phyloP scores from a whole-genome alignment of 2,113 vertebrate genomes.

The Eurypyga helias region DNA sequence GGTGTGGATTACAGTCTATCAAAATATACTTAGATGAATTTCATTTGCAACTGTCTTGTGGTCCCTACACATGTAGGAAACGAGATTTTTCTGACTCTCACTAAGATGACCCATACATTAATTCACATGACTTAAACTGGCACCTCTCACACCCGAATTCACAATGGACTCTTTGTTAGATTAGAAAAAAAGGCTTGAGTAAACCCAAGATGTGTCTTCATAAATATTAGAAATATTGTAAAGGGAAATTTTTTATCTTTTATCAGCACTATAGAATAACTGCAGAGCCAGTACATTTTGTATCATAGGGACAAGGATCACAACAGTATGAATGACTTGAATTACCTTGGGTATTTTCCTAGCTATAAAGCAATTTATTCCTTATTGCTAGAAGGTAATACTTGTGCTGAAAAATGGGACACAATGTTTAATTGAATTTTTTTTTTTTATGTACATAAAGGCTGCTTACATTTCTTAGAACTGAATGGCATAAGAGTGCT shows the following conservation, averaged over 20 bases:
- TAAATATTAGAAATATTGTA: slow-evolving; percentile 64
- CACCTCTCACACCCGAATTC: slow-evolving; percentile 22
- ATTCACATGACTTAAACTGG: background rate
- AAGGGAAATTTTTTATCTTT: slow-evolving; percentile 41
- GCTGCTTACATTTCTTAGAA: slow-evolving; percentile 65
- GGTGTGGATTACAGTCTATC: background rate
- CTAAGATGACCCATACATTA: slow-evolving; percentile 1
- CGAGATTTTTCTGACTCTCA: background rate
- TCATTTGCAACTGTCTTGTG: background rate
- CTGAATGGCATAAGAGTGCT: background rate
- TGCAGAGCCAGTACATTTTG: slow-evolving; percentile 41
- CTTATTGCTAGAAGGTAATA: slow-evolving; percentile 67
- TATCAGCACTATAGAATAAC: slow-evolving; percentile 34
- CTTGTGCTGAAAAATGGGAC: slow-evolving; percentile 66
- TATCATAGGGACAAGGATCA: slow-evolving; percentile 30
- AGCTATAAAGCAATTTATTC: slow-evolving; percentile 56
- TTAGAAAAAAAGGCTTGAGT: slow-evolving; percentile 45
- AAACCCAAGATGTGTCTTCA: slow-evolving; percentile 36
- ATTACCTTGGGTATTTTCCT: slow-evolving; percentile 66
- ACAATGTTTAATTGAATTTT: slow-evolving; percentile 61
- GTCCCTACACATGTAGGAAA: background rate
- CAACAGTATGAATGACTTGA: slow-evolving; percentile 62
- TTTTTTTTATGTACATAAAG: slow-evolving; percentile 51
- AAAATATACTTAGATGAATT: background rate
- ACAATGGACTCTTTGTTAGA: slow-evolving; percentile 34